These are phyloP conservation scores for Clarias magur DNA, from an alignment of 2,113 vertebrate species.

Conservation along the genomic window DNA sequence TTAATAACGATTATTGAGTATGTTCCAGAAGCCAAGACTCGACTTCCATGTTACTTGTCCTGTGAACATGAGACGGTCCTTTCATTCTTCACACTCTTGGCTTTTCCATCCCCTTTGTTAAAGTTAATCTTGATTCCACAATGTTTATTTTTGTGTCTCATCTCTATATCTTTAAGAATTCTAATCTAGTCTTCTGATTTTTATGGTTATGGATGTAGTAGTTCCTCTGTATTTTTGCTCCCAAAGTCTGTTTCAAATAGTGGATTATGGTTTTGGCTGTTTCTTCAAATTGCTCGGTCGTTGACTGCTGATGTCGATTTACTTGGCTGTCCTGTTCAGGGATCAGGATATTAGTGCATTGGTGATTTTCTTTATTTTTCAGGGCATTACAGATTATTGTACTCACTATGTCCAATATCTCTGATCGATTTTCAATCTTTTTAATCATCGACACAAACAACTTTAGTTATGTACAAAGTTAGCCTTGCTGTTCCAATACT, in stretches of 20 bases:
- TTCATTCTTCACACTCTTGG: not conserved
- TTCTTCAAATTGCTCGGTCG: no score
- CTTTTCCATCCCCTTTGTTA: not conserved
- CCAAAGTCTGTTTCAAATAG: not conserved
- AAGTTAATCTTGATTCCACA: not conserved
- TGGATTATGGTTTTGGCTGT: not conserved
- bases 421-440: not conserved
- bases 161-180: not conserved
- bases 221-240: not conserved
- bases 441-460: not conserved
- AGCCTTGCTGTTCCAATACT: not conserved
- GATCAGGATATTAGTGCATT: not conserved
- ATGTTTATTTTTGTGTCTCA: not conserved
- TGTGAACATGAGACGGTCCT: not conserved
- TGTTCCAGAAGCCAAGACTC: not conserved
- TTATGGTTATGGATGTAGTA: not conserved
- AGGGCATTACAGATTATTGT: not conserved
- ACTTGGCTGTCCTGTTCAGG: not conserved
- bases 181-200: not conserved
- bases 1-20: not conserved
- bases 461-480: not conserved
- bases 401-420: not conserved
- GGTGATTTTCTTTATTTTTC: not conserved
- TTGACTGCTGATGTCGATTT: not conserved
- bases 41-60: not conserved